Percentiles rank a stretch among this genome's conserved stretches.
Conservation (phyloP, 2,113 vertebrate genomes). For the Salvator merianae region DNA sequence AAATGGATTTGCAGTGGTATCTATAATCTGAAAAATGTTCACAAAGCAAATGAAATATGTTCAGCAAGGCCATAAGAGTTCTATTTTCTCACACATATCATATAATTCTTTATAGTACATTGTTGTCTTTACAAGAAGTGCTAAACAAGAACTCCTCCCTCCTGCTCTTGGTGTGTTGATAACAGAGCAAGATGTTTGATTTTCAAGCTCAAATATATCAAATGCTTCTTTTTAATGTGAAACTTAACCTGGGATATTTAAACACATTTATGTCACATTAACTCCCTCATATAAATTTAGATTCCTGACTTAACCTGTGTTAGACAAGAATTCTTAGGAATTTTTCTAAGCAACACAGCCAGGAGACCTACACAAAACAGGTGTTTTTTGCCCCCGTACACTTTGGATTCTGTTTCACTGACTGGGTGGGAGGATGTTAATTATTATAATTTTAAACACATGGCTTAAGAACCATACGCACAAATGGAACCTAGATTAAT, state of each 20-base stretch:
- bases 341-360: not conserved
- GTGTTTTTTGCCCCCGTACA: not conserved
- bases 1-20: not conserved
- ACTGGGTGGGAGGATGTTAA: not conserved
- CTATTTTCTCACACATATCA: not conserved
- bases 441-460: not conserved
- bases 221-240: not conserved
- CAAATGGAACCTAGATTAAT: not conserved
- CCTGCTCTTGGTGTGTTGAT: not conserved
- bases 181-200: not conserved
- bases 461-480: not conserved
- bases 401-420: not conserved
- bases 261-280: not conserved
- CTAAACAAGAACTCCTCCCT: fast-evolving
- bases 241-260: not conserved
- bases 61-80: not conserved
- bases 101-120: not conserved
- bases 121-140: not conserved
- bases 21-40: not conserved
- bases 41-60: not conserved
- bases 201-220: not conserved
- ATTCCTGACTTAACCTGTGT: not conserved
- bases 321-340: not conserved
- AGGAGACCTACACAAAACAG: not conserved
- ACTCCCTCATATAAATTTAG: not conserved